Evolutionary conservation across 2,888 invertebrate species (phyloP), one percentile per base, ranked within the genome.

Genomic region (Nematopogon swammerdamellus): DNA sequence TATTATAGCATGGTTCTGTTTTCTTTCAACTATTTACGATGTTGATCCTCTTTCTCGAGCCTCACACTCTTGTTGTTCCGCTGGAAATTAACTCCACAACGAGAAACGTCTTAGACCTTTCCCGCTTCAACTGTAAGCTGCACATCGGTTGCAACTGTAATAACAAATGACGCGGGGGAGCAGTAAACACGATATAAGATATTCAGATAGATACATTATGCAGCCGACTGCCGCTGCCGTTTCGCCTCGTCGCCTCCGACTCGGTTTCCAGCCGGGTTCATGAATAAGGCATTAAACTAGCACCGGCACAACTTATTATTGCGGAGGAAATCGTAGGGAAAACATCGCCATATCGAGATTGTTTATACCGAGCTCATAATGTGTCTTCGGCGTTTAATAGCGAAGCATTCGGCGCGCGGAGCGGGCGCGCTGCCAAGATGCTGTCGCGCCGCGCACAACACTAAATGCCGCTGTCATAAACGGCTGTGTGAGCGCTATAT

Each of bases 401-500:
- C 16, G 20, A n/a, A 18, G 19, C 30, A 14, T 18, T 18, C 49
- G n/a, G n/a, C n/a, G n/a, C n/a, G n/a, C n/a, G n/a, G n/a, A 45
- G 44, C 18, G 16, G 29, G 19, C 19, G 19, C 19, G 11, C 3
- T 45, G 36, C 18, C 30, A 43, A n/a, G 14, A 2, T 11, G 44
- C 3, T 19, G 18, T 18, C 44, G 5, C 19, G 14, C 43, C 18
- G 18, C 14, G 25, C 11, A 18, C 46, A 49, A 49, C 30, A 19
- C 44, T 44, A 19, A 36, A 36, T 36, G 36, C 36, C n/a, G 8
- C 14, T 14, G n/a, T 36, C 36, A 14, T 25, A 14, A 36, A 14
- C n/a, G 36, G 36, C 14, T 14, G 11, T 14, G 51, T 47, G 48
- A 52, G 49, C 48, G 50, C 36, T 10, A 45, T 47, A 48, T 50